Evolutionary conservation across 2,113 vertebrate genomes (phyloP), one percentile per base, ranked within the genome.

Genomic region (Hiodon alosoides): DNA sequence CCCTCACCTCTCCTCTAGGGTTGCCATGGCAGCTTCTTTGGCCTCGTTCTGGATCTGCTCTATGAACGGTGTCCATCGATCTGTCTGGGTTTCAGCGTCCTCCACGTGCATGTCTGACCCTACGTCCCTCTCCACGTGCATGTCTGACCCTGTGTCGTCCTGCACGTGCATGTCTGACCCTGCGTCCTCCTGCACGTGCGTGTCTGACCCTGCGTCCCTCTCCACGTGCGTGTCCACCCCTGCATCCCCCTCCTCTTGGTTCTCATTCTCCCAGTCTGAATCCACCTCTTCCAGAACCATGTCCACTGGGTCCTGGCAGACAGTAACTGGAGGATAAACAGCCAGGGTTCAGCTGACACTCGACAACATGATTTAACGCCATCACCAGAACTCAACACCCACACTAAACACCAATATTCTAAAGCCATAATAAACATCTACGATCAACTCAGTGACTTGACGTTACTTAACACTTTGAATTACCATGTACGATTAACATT

Each of bases 1-100:
- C 50, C 11, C 79, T 83, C 71, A 92, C 91, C 89, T 85, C 82
- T 92, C 90, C 80, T 91, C 91, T 83, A 91, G 86, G n/a, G 81
- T 83, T 9, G 85, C 87, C 61, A 88, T 48, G 62, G 86, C 87
- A 0, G 82, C 79, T 11, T 80, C 85, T 70, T 78, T 81, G 0
- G 78, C 81, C 77, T 87, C 86, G 48, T 59, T 83, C 81, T 80
- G 78, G 66, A 81, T 80, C 69, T 9, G 75, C 8, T 84, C 83
- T 46, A 67, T 74, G n/a, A 77, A 47, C 5, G 79, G 78, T 7
- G 64, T 72, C 73, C 61, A 60, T 2, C 71, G 53, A 6, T 87
- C 83, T 9, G 81, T 76, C 61, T 83, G 81, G 1, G 73, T 79
- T 58, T 78, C 77, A 0, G 77, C 78, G 14, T 64, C 13, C 7